Percentiles rank a stretch among this genome's conserved stretches.
phyloP scores from a whole-genome alignment of 2,888 invertebrate genomes.

The Pyrrhia umbra region DNA sequence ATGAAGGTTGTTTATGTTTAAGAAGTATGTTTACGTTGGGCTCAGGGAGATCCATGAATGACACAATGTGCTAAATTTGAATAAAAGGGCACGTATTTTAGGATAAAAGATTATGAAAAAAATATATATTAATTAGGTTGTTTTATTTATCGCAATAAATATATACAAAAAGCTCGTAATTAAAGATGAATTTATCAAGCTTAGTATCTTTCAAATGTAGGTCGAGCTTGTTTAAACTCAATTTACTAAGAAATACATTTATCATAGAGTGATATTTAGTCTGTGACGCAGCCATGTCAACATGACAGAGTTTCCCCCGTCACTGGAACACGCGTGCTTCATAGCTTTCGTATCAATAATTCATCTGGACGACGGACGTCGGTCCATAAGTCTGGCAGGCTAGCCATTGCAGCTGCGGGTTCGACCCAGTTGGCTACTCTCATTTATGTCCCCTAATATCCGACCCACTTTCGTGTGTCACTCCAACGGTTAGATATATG shows the following conservation, averaged over 20 bases:
- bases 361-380: constrained; percentile 73
- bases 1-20: constrained; percentile 38
- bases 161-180: background rate
- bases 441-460: constrained; percentile 85
- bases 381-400: constrained; percentile 67
- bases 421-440: constrained; percentile 82
- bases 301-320: constrained; percentile 41
- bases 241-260: constrained; percentile 23
- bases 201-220: constrained; percentile 9
- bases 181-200: background rate
- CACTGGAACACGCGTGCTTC: constrained; percentile 37
- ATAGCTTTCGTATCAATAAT: constrained; percentile 75
- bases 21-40: constrained; percentile 35
- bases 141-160: background rate
- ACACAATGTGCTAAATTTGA: constrained; percentile 3
- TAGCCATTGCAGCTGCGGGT: constrained; percentile 55
- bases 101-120: background rate
- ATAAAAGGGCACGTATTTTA: background rate
- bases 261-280: constrained; percentile 35
- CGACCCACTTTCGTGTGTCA: constrained; percentile 81
- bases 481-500: constrained; percentile 69
- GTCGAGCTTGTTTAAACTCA: constrained; percentile 35
- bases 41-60: constrained; percentile 22
- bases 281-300: constrained; percentile 14
- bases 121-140: background rate